Conservation (phyloP, 2,113 vertebrate genomes). For the Ascaphus truei region DNA sequence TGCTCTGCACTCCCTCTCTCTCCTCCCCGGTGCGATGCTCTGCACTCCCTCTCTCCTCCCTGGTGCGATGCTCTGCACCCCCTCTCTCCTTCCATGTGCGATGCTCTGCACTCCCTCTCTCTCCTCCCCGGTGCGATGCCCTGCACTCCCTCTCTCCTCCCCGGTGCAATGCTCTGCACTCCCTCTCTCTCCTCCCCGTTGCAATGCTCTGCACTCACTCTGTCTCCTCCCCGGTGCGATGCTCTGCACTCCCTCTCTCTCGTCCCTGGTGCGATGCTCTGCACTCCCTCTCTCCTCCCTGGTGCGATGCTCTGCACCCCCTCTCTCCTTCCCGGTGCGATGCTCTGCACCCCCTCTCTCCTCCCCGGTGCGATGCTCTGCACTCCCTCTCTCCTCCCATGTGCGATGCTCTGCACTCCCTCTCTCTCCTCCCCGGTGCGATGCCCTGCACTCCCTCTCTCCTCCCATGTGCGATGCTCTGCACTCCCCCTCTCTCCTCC, state of each 20-base stretch:
- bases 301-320: not conserved
- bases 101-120: not conserved
- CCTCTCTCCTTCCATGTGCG: not conserved
- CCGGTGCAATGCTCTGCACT: not conserved
- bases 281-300: not conserved
- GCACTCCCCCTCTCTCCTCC: not conserved
- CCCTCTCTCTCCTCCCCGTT: not conserved
- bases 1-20: not conserved
- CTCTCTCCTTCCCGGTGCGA: not conserved
- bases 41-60: not conserved
- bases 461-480: no score
- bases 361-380: no score
- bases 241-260: not conserved
- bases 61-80: not conserved
- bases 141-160: not conserved
- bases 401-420: not conserved
- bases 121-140: not conserved
- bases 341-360: not conserved
- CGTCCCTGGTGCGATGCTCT: no score
- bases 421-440: not conserved
- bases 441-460: not conserved
- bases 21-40: not conserved
- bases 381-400: not conserved
- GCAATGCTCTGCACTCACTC: not conserved
- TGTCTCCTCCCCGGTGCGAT: not conserved